Conservation (phyloP, 2,888 invertebrate species). For the Stegana nigrithorax region DNA sequence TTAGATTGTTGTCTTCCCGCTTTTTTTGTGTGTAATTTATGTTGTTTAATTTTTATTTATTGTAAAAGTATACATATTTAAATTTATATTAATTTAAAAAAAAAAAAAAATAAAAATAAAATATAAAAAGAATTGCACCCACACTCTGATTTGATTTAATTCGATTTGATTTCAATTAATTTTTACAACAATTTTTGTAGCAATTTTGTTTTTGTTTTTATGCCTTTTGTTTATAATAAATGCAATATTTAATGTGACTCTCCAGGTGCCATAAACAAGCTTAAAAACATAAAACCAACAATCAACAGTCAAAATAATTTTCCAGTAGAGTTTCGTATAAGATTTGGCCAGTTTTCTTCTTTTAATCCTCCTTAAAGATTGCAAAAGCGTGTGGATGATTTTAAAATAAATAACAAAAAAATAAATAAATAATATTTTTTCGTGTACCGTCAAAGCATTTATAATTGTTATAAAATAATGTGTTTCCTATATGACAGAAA, state of each 20-base stretch:
- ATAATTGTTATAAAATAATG: conserved; percentile 54
- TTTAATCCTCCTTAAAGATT: neutral
- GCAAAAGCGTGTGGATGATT: conserved; percentile 5
- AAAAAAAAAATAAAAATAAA: neutral
- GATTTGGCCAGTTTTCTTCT: neutral
- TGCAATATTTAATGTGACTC: conserved; percentile 49
- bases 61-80: conserved; percentile 4
- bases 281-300: conserved; percentile 36
- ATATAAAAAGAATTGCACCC: neutral
- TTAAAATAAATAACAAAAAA: neutral
- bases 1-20: conserved; percentile 54
- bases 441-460: conserved; percentile 62
- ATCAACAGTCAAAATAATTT: conserved; percentile 11
- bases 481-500: conserved; percentile 37
- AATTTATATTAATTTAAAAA: conserved; percentile 3
- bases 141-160: neutral
- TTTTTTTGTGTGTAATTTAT: conserved; percentile 52
- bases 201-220: conserved; percentile 10
- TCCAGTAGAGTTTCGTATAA: no score
- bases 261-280: conserved; percentile 52
- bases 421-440: conserved; percentile 40
- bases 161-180: no score
- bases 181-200: conserved; percentile 23
- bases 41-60: conserved; percentile 35
- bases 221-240: neutral